phyloP scores from a whole-genome alignment of 2,113 vertebrate species.

The Clarias gariepinus region DNA sequence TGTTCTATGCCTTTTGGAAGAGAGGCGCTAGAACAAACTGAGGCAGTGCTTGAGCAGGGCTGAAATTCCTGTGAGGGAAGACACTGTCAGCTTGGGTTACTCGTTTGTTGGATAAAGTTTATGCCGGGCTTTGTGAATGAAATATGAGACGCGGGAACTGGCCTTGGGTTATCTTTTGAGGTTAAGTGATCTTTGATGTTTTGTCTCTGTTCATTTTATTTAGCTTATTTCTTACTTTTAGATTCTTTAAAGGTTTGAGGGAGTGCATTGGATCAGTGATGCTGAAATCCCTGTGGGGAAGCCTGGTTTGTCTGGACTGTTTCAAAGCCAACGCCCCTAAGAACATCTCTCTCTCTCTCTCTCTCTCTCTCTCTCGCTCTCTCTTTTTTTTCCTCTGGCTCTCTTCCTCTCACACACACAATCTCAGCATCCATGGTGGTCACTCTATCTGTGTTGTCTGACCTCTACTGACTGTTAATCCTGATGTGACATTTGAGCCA shows the following conservation, averaged over 20 bases:
- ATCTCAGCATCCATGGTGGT: background rate
- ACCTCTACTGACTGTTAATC: constrained; percentile 14
- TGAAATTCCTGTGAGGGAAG: constrained; percentile 1
- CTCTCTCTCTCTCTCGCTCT: background rate
- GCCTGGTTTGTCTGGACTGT: constrained; percentile 17
- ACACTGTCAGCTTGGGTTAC: constrained; percentile 1
- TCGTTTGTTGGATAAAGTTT: constrained; percentile 10
- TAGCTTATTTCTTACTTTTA: constrained; percentile 13
- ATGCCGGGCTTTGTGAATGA: constrained; percentile 33
- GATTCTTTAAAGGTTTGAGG: constrained; percentile 28
- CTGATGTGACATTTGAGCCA: constrained; percentile 49
- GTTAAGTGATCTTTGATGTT: constrained; percentile 42
- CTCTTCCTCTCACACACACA: background rate
- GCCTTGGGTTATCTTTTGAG: constrained; percentile 23
- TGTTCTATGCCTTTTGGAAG: background rate
- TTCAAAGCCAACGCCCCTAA: constrained; percentile 37
- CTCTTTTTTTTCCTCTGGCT: background rate
- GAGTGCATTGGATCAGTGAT: constrained; percentile 29
- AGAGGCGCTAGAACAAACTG: background rate
- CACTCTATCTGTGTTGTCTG: constrained; percentile 31
- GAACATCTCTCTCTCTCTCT: background rate
- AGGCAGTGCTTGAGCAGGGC: background rate
- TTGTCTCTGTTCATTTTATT: constrained; percentile 24
- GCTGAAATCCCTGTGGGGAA: constrained; percentile 37
- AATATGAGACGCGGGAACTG: constrained; percentile 19